Percentiles rank a stretch among this genome's conserved stretches.
Evolutionary conservation across 2,797 vertebrate species (phyloP).

Genomic region (Anguilla pacifica): DNA sequence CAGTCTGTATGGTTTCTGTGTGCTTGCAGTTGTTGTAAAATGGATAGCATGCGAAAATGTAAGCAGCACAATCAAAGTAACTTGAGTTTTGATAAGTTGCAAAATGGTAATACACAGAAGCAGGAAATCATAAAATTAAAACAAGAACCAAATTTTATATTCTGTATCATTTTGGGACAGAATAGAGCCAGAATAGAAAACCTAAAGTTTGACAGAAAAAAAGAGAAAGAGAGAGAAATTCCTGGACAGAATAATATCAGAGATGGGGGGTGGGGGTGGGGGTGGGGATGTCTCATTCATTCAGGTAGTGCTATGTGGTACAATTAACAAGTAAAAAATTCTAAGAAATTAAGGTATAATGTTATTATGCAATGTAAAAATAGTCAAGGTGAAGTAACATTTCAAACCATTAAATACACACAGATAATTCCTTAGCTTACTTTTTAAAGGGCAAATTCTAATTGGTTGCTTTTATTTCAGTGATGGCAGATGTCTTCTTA

Average conservation of each 20-base stretch:
- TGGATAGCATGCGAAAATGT: background rate
- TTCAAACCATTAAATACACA: background rate
- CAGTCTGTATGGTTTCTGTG: conserved; percentile 36
- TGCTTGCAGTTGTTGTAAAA: conserved; percentile 47
- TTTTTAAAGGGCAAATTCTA: background rate
- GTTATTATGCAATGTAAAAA: background rate
- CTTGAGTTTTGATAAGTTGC: too few species aligned
- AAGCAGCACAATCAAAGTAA: too few species aligned
- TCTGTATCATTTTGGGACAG: background rate
- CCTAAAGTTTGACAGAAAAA: background rate
- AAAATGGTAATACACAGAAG: background rate
- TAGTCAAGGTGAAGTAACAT: background rate
- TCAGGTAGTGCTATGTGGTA: background rate
- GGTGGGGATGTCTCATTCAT: background rate
- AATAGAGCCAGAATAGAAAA: background rate
- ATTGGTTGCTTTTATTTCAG: too few species aligned
- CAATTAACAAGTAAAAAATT: background rate
- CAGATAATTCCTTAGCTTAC: background rate
- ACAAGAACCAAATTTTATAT: too few species aligned
- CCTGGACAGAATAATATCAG: conserved; percentile 2
- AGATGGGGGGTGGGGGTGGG: background rate
- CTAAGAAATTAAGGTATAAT: background rate
- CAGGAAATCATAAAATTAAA: background rate
- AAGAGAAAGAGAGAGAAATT: background rate
- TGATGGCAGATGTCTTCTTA: too few species aligned